A percentile compares a stretch with the other conserved stretches of the same genome.
Evolutionary conservation across 1,140 invertebrate species (phyloP).

Genomic region (Pogonognathellus flavescens): DNA sequence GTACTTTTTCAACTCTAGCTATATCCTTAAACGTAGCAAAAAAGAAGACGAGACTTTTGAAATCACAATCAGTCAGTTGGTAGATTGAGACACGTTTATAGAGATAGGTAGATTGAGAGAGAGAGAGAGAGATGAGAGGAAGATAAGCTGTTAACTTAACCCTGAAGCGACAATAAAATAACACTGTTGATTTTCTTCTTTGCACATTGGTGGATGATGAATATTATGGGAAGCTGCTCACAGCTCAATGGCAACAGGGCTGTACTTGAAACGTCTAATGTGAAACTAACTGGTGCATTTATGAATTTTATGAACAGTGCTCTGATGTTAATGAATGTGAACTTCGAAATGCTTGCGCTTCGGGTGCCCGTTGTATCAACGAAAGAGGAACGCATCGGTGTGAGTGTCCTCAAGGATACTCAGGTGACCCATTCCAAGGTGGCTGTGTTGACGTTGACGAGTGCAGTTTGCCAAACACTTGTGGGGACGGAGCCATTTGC

Average conservation of each 20-base stretch:
- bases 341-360: conserved; percentile 80
- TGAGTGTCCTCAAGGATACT: conserved; percentile 79
- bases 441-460: conserved; percentile 86
- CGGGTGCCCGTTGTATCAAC: conserved; percentile 76
- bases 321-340: conserved; percentile 87
- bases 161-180: conserved; percentile 33
- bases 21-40: no score
- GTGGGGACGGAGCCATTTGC: conserved; percentile 84
- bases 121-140: neutral
- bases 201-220: neutral
- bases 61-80: no score
- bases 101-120: no score
- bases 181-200: conserved; percentile 6
- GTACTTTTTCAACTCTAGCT: no score
- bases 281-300: neutral
- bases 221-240: neutral
- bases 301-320: conserved; percentile 74
- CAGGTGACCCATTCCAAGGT: conserved; percentile 73
- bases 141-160: neutral
- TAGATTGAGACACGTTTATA: no score
- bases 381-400: conserved; percentile 71
- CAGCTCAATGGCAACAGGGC: neutral
- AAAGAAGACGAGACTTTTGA: no score
- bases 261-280: neutral
- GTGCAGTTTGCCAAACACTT: conserved; percentile 82